Base-by-base conservation (phyloP, 2,797 vertebrate genomes). In the Paedocypris micromegethes region DNA sequence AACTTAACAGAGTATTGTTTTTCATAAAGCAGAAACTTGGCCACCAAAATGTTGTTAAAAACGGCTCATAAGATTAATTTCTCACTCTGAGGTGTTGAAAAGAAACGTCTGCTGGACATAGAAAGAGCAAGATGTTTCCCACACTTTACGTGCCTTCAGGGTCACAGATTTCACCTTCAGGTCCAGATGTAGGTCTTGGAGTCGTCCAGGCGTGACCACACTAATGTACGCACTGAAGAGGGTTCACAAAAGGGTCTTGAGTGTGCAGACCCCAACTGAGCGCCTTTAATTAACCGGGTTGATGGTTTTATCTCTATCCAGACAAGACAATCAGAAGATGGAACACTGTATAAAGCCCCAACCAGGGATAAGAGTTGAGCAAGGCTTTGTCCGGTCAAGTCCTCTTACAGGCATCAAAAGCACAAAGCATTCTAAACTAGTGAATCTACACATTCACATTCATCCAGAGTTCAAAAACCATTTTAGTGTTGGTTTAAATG, bases 391-490 rank as follows among this genome's bases (percentile, higher is more conserved):
- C 54, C 2, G 23, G 58, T 42, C 42, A 9, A 40, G 42, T 48
- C 9, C 3, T 70, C 40, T 3, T 8, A 9, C 37, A 51, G 62
- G 58, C 59, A 55, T 61, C 51, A 73, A 74, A 72, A 23, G 23
- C 23, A 23, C 9, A 58, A 9, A 5, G 68, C 50, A 59, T 64
- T 37, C n/a, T 65, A 61, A 43, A 50, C 42, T 39, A 6, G 56
- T 70, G 72, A 76, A 76, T 73, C 60, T 64, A 64, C 49, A 68
- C 46, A 47, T 55, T 55, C 66, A 64, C 70, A 72, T 76, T 58
- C 67, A 75, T 70, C 67, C 55, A 76, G 71, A 66, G 77, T 71
- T 74, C 66, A 58, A 39, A 55, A 5, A 55, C 45, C 51, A 73
- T 68, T 72, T 23, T 23, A 23, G 23, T 23, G 23, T 23, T 23